A percentile compares a stretch with the other conserved stretches of the same genome.
phyloP scores from a whole-genome alignment of 2,888 invertebrate genomes.

The Conops quadrifasciatus region DNA sequence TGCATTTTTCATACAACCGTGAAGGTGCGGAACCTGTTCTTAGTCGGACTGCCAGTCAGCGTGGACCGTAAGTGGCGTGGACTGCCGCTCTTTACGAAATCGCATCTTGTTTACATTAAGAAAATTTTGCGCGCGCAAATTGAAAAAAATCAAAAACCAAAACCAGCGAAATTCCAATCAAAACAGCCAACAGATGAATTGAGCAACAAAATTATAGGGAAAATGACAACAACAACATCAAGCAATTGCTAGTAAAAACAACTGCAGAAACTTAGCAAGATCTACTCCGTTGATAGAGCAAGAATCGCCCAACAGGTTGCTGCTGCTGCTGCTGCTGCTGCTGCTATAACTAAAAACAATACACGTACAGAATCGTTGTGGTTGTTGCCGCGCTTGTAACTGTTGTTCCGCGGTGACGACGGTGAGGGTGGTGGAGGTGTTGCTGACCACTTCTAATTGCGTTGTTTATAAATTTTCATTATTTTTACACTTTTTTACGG shows the following conservation, averaged over 20 bases:
- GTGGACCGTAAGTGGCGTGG: not conserved
- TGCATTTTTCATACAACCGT: no score
- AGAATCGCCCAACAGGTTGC: not conserved
- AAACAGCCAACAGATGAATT: constrained; percentile 18
- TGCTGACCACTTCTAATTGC: constrained; percentile 29
- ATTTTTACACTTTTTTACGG: not conserved
- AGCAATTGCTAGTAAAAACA: not conserved
- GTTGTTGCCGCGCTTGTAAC: not conserved
- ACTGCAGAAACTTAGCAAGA: not conserved
- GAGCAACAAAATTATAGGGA: not conserved
- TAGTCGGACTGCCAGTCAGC: not conserved
- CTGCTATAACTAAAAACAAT: no score
- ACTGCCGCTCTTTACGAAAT: constrained; percentile 4
- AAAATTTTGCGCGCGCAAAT: constrained; percentile 25
- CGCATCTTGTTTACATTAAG: not conserved
- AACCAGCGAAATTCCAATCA: not conserved
- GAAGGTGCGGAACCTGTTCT: constrained; percentile 9
- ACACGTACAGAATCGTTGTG: not conserved
- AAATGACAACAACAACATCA: constrained; percentile 9
- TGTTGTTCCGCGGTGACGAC: not conserved
- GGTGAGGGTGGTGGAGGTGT: constrained; percentile 7
- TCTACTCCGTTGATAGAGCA: not conserved
- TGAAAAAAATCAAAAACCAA: not conserved
- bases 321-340: not conserved
- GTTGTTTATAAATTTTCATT: constrained; percentile 26